phyloP scores from a whole-genome alignment of 2,113 vertebrate species.

The Prionailurus viverrinus region DNA sequence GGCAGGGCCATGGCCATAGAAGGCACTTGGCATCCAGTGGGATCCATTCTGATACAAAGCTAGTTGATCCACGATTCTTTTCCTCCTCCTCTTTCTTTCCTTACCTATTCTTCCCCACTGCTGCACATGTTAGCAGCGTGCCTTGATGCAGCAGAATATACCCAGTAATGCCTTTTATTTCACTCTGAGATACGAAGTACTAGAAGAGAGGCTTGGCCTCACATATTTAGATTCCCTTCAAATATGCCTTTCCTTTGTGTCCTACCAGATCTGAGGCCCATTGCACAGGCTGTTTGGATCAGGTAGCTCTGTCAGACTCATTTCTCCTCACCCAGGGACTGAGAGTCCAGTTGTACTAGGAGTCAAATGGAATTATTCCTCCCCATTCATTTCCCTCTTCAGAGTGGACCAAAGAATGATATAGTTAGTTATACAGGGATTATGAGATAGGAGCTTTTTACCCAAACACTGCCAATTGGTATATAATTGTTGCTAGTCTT shows the following conservation, averaged over 20 bases:
- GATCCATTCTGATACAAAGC: neutral
- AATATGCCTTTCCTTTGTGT: neutral
- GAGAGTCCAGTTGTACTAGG: neutral
- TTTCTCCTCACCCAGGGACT: neutral
- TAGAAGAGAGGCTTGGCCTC: neutral
- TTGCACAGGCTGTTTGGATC: neutral
- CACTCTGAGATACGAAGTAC: neutral
- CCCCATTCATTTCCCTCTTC: neutral
- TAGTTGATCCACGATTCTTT: neutral
- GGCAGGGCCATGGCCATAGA: too few relatives aligned
- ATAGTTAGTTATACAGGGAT: neutral
- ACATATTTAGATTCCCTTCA: neutral
- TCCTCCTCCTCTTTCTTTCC: neutral
- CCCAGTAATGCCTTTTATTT: neutral
- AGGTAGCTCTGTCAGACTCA: neutral
- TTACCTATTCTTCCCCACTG: neutral
- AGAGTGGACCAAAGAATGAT: neutral
- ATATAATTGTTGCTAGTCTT: neutral
- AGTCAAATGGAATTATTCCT: neutral
- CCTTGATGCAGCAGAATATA: neutral
- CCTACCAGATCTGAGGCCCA: neutral
- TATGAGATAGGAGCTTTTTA: neutral
- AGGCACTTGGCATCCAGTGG: accelerated
- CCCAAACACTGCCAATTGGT: neutral
- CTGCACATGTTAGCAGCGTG: too few relatives aligned